These are phyloP conservation scores for Rhimphoctona megacephalus DNA, from an alignment of 2,888 invertebrate species.

Conservation along the genomic window DNA sequence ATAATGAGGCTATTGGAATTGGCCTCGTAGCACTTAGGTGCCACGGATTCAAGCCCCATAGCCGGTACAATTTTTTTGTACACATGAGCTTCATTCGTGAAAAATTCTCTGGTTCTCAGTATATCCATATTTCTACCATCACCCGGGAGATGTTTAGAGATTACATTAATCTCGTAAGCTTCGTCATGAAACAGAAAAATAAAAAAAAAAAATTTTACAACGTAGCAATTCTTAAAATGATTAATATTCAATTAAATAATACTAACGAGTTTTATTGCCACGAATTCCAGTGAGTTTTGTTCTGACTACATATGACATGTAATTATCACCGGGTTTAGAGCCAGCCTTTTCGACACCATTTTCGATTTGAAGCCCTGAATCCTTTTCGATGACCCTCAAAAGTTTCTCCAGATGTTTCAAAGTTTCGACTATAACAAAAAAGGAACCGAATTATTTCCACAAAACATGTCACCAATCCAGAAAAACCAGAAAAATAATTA, in stretches of 20 bases:
- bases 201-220: slow-evolving; percentile 11
- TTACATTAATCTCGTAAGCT: slow-evolving; percentile 75
- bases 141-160: slow-evolving; percentile 72
- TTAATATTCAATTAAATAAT: slow-evolving; percentile 1
- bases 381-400: slow-evolving; percentile 73
- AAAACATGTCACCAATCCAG: background rate
- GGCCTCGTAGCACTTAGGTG: slow-evolving; percentile 73
- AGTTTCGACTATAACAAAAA: slow-evolving; percentile 63
- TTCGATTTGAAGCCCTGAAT: slow-evolving; percentile 68
- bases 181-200: slow-evolving; percentile 35
- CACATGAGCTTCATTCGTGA: slow-evolving; percentile 73
- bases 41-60: slow-evolving; percentile 66
- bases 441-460: background rate
- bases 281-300: slow-evolving; percentile 71
- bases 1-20: slow-evolving; percentile 73
- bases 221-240: background rate
- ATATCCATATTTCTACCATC: slow-evolving; percentile 64
- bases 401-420: slow-evolving; percentile 69
- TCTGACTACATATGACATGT: slow-evolving; percentile 75
- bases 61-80: slow-evolving; percentile 73
- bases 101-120: slow-evolving; percentile 70
- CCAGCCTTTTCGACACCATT: slow-evolving; percentile 73
- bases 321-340: slow-evolving; percentile 75
- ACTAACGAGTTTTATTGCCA: slow-evolving; percentile 73
- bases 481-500: too few species aligned